These are phyloP conservation scores for Nymphalis urticae DNA, from an alignment of 2,888 invertebrate genomes.

Conservation along the genomic window DNA sequence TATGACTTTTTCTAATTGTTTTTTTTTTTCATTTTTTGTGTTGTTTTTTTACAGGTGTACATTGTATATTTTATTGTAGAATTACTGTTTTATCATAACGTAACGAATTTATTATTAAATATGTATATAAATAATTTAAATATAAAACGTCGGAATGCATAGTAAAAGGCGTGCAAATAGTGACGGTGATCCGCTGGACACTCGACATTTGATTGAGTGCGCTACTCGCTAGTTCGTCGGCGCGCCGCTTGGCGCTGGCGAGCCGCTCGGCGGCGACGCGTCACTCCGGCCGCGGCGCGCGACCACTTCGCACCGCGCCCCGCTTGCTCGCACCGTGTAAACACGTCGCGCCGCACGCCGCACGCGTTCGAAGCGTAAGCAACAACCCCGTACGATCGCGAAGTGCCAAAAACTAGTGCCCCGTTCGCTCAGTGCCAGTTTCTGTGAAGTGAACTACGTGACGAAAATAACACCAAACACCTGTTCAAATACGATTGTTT, in stretches of 20 bases:
- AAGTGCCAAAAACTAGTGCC: conserved; percentile 63
- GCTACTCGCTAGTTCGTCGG: conserved; percentile 14
- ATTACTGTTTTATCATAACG: no score
- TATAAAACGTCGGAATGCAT: conserved; percentile 12
- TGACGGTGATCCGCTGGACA: conserved; percentile 18
- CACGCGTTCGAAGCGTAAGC: conserved; percentile 41
- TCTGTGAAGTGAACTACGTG: conserved; percentile 34
- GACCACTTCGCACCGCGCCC: conserved; percentile 59
- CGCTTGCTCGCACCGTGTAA: conserved; percentile 43
- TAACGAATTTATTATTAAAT: not conserved
- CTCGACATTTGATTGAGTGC: conserved; percentile 62
- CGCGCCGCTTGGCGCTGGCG: conserved; percentile 18
- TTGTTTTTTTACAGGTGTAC: no score
- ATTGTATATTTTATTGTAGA: no score
- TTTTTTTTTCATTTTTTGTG: no score
- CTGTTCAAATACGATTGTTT: conserved; percentile 69
- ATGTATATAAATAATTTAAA: not conserved
- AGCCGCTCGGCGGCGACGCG: conserved; percentile 62
- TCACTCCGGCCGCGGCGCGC: conserved; percentile 79
- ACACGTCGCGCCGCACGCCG: conserved; percentile 47
- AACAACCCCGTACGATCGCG: conserved; percentile 46
- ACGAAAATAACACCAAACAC: conserved; percentile 43
- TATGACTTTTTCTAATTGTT: not conserved
- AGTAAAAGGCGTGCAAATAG: conserved; percentile 26
- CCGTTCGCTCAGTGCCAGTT: conserved; percentile 27